Conservation (phyloP, 1,140 invertebrate genomes). For the Drosophila mojavensis region DNA sequence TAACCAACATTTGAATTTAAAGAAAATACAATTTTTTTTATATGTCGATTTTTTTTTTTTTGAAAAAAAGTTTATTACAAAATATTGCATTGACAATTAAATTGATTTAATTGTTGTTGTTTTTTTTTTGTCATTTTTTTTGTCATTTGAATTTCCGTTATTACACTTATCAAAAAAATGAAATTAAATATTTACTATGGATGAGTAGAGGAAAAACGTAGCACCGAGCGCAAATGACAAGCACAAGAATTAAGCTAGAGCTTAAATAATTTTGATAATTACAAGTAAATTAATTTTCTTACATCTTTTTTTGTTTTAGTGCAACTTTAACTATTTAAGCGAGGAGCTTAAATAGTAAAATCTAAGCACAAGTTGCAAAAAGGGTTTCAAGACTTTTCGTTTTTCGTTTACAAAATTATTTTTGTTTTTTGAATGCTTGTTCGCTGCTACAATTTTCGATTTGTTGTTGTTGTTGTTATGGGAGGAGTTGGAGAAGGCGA, state of each 20-base stretch:
- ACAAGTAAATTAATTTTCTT: neutral
- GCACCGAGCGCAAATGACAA: slow-evolving; percentile 30
- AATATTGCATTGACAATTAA: slow-evolving; percentile 78
- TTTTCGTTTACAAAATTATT: slow-evolving; percentile 1
- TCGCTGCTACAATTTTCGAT: slow-evolving; percentile 29
- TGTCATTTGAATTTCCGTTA: slow-evolving; percentile 49
- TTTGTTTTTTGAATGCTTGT: slow-evolving; percentile 1
- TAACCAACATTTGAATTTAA: too few relatives aligned
- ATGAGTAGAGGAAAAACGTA: slow-evolving; percentile 52
- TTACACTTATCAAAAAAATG: slow-evolving; percentile 54
- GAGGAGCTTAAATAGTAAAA: slow-evolving; percentile 60
- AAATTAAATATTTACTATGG: slow-evolving; percentile 60
- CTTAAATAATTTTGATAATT: slow-evolving; percentile 13
- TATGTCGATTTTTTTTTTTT: slow-evolving; percentile 3
- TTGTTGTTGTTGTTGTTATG: slow-evolving; percentile 12
- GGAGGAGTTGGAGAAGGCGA: neutral
- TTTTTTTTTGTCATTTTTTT: slow-evolving; percentile 10
- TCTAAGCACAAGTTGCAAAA: slow-evolving; percentile 30
- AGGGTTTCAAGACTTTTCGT: neutral
- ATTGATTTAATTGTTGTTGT: slow-evolving; percentile 50
- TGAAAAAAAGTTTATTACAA: slow-evolving; percentile 70
- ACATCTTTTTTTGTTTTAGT: slow-evolving; percentile 24
- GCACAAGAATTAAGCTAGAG: slow-evolving; percentile 21
- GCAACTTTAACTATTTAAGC: slow-evolving; percentile 66
- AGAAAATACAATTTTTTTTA: too few relatives aligned